These are phyloP conservation scores for Apostichopus parvimensis DNA, from an alignment of 35 echinoderm and acorn worm genomes.

Conservation along the genomic window DNA sequence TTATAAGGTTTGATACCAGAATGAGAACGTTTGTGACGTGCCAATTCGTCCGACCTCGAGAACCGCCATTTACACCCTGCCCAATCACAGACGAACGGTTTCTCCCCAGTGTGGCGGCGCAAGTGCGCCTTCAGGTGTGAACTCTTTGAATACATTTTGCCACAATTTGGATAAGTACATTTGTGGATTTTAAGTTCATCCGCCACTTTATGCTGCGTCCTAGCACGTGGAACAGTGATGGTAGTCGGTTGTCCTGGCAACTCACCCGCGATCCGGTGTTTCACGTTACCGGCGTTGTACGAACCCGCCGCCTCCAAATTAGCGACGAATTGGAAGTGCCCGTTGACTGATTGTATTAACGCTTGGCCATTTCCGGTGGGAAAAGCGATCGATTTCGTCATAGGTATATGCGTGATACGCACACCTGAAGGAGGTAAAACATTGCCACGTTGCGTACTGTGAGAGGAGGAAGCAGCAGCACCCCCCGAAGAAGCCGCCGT, in stretches of 20 bases:
- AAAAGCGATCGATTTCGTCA: slow-evolving; percentile 38
- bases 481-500: not conserved
- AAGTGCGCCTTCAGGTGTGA: slow-evolving; percentile 97
- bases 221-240: not conserved
- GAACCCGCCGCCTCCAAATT: slow-evolving; percentile 10
- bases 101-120: slow-evolving; percentile 93
- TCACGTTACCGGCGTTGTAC: not conserved
- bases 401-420: slow-evolving; percentile 89
- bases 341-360: slow-evolving; percentile 32
- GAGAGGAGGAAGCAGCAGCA: too few species aligned
- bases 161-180: slow-evolving; percentile 95
- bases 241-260: slow-evolving; percentile 4
- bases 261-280: not conserved
- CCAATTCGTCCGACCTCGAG: slow-evolving; percentile 93
- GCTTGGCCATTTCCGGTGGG: not conserved
- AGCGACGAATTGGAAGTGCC: slow-evolving; percentile 39
- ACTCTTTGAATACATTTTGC: slow-evolving; percentile 99
- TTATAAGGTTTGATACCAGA: slow-evolving; percentile 94
- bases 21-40: slow-evolving; percentile 95
- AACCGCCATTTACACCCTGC: slow-evolving; percentile 98
- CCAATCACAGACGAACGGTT: slow-evolving; percentile 96
- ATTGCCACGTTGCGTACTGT: not conserved
- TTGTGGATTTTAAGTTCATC: slow-evolving; percentile 99
- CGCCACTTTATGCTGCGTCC: slow-evolving; percentile 66
- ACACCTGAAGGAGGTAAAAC: slow-evolving; percentile 84